Evolutionary conservation across 2,888 invertebrate species (phyloP).

Genomic region (Caenorhabditis imperialis): DNA sequence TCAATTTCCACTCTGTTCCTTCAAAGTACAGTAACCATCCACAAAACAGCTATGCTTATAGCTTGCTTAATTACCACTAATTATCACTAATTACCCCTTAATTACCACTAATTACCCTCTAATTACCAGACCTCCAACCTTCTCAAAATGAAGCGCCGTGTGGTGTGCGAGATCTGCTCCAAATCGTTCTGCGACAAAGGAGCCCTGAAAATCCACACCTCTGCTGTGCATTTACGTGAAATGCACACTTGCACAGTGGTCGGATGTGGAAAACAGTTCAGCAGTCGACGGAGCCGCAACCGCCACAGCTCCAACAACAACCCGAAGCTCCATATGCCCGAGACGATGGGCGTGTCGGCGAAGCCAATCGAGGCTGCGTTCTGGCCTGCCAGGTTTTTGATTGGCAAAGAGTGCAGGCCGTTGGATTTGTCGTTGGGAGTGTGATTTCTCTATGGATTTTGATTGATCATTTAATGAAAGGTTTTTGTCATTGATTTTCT

Average conservation of each 20-base stretch:
- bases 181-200: conserved; percentile 98
- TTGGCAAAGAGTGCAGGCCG: conserved; percentile 32
- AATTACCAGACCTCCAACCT: conserved; percentile 21
- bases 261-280: conserved; percentile 74
- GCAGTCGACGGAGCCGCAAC: conserved; percentile 72
- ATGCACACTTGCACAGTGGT: conserved; percentile 98
- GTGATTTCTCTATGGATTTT: too few species aligned
- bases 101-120: too few species aligned
- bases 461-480: too few species aligned
- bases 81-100: too few species aligned
- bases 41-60: too few species aligned
- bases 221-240: conserved; percentile 96
- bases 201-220: conserved; percentile 98
- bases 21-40: too few species aligned
- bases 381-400: conserved; percentile 26
- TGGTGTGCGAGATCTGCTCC: conserved; percentile 90
- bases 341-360: conserved; percentile 23
- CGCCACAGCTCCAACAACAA: conserved; percentile 77
- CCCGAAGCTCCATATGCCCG: conserved; percentile 74
- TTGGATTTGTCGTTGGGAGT: conserved; percentile 44
- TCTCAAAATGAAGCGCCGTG: conserved; percentile 66
- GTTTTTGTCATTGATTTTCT: too few species aligned
- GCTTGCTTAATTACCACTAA: too few species aligned
- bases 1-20: too few species aligned
- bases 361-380: conserved; percentile 35